Conservation (phyloP, 2,797 vertebrate genomes). For the Neomorphus geoffroyi region DNA sequence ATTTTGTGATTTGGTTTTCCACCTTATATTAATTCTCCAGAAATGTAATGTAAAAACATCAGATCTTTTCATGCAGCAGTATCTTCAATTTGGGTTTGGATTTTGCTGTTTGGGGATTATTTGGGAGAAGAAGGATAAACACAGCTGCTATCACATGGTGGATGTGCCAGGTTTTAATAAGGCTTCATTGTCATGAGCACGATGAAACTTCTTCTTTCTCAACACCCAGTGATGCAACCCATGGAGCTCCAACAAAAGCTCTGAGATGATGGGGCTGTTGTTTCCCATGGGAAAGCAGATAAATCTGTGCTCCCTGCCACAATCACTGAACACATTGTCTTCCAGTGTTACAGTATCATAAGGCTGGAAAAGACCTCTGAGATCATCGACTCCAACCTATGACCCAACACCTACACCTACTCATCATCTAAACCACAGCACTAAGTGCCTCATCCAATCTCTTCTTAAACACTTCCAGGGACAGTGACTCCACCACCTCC, state of each 20-base stretch:
- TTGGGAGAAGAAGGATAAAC: neutral
- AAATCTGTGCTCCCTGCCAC: rapidly evolving
- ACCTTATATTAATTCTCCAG: neutral
- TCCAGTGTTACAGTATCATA: no score
- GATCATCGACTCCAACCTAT: no score
- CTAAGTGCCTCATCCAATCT: no score
- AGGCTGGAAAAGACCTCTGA: no score
- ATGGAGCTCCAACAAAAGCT: neutral
- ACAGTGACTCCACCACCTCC: no score
- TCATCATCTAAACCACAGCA: no score
- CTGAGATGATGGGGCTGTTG: neutral
- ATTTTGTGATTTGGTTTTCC: neutral
- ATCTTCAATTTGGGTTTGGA: neutral
- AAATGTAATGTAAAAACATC: neutral
- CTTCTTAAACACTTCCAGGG: no score
- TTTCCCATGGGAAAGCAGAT: neutral
- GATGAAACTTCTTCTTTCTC: neutral
- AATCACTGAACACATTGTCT: neutral
- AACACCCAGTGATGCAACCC: neutral
- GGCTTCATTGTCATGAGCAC: neutral
- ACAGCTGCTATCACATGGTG: neutral
- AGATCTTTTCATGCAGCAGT: neutral
- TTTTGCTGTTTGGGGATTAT: neutral
- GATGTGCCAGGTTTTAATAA: neutral
- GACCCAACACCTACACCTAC: no score